Conservation (phyloP, 2,888 invertebrate genomes). For the Cordylochernes scorpioides region DNA sequence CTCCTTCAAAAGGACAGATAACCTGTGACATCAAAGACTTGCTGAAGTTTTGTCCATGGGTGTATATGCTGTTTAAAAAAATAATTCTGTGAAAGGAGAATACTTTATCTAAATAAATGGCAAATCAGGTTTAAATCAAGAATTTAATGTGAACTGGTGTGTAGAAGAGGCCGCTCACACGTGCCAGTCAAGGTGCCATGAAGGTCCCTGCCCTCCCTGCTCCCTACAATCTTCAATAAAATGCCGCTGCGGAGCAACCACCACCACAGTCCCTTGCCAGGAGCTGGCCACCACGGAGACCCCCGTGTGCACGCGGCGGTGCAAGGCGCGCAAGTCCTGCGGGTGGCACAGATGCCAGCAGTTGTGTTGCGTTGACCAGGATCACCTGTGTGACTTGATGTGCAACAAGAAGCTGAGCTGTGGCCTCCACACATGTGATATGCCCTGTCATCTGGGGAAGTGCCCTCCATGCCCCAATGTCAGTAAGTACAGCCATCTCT, state of each 20-base stretch:
- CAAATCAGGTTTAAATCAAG: too few relatives aligned
- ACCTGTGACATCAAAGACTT: too few relatives aligned
- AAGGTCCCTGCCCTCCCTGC: slow-evolving; percentile 49
- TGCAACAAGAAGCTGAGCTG: slow-evolving; percentile 49
- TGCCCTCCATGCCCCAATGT: slow-evolving; percentile 49
- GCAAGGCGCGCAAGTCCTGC: slow-evolving; percentile 37
- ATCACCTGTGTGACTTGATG: slow-evolving; percentile 48
- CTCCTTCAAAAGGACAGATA: too few relatives aligned
- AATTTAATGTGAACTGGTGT: too few relatives aligned
- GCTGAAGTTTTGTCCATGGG: too few relatives aligned
- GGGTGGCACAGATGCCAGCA: slow-evolving; percentile 55
- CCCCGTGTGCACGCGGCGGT: slow-evolving; percentile 53
- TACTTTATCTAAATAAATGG: too few relatives aligned
- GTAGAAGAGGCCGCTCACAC: slow-evolving; percentile 31
- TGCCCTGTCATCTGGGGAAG: slow-evolving; percentile 62
- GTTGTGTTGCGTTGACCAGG: slow-evolving; percentile 55
- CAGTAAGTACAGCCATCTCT: slow-evolving; percentile 36
- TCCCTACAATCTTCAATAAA: slow-evolving; percentile 41
- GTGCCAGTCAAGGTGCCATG: slow-evolving; percentile 39
- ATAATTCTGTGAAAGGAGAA: too few relatives aligned
- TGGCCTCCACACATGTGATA: slow-evolving; percentile 59
- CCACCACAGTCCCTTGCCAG: slow-evolving; percentile 47
- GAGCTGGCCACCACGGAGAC: slow-evolving; percentile 41
- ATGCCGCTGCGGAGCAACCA: slow-evolving; percentile 63
- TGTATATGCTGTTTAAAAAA: too few relatives aligned